Conservation (phyloP, 2,888 invertebrate species). For the Lepidocyrtoides sp. region DNA sequence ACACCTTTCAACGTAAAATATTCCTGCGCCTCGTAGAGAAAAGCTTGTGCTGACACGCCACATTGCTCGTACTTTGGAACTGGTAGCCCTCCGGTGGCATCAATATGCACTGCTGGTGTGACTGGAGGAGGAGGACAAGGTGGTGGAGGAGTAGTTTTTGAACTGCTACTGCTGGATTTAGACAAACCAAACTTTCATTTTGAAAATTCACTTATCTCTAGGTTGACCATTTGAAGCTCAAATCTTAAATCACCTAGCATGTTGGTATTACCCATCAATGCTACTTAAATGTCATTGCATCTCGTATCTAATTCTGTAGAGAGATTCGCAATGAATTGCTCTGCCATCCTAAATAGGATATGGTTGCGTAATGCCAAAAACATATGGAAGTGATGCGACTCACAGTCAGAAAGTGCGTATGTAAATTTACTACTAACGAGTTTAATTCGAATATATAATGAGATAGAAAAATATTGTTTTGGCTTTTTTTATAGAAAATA, state of each 20-base stretch:
- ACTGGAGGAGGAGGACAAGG: not conserved
- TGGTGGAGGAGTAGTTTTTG: not conserved
- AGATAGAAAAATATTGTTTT: not conserved
- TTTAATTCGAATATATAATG: not conserved
- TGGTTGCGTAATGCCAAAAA: not conserved
- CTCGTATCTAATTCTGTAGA: not conserved
- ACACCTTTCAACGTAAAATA: constrained; percentile 44
- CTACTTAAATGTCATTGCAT: not conserved
- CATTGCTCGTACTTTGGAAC: constrained; percentile 39
- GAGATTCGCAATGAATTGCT: not conserved
- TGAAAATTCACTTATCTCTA: not conserved
- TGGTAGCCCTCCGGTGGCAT: not conserved
- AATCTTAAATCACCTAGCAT: not conserved
- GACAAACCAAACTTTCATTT: not conserved
- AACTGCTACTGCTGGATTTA: not conserved
- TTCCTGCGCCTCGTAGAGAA: constrained; percentile 40
- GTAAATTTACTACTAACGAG: no score
- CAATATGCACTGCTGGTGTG: not conserved
- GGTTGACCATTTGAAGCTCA: not conserved
- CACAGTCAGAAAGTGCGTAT: not conserved
- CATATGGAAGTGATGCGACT: not conserved
- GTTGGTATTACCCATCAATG: not conserved
- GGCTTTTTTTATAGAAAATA: not conserved
- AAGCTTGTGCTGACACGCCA: not conserved
- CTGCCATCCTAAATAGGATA: not conserved